Evolutionary conservation across 2,113 vertebrate genomes (phyloP).

Genomic region (Halichoeres trimaculatus): DNA sequence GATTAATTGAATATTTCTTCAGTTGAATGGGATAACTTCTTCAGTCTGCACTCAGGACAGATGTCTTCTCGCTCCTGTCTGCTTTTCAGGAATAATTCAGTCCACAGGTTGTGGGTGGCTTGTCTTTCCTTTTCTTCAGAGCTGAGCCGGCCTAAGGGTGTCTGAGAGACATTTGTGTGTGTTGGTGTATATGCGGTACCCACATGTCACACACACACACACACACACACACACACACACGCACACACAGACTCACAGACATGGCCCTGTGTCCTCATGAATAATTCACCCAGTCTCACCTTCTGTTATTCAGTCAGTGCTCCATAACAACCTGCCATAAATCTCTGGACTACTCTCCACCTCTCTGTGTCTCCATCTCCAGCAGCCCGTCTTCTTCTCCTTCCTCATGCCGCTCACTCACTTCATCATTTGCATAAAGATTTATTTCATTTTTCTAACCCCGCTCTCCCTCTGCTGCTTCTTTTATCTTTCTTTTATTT

Average conservation of each 20-base stretch:
- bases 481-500: constrained; percentile 5
- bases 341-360: constrained; percentile 69
- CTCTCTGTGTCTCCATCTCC: constrained; percentile 44
- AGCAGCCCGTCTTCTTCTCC: constrained; percentile 17
- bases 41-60: constrained; percentile 19
- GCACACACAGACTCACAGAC: constrained; percentile 29
- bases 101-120: constrained; percentile 59
- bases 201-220: constrained; percentile 16
- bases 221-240: neutral
- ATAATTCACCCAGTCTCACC: constrained; percentile 78
- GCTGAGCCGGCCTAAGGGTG: constrained; percentile 53
- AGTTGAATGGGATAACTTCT: constrained; percentile 4
- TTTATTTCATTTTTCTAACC: constrained; percentile 50
- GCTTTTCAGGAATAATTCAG: constrained; percentile 52
- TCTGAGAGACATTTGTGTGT: constrained; percentile 28
- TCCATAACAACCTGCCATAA: constrained; percentile 80
- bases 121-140: constrained; percentile 47
- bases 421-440: constrained; percentile 56
- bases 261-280: constrained; percentile 61
- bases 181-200: constrained; percentile 34
- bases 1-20: neutral
- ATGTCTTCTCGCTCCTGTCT: constrained; percentile 8
- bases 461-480: constrained; percentile 8
- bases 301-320: constrained; percentile 78
- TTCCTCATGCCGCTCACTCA: constrained; percentile 36